Conservation (phyloP, 2,888 invertebrate genomes). For the Orchesella flavescens region DNA sequence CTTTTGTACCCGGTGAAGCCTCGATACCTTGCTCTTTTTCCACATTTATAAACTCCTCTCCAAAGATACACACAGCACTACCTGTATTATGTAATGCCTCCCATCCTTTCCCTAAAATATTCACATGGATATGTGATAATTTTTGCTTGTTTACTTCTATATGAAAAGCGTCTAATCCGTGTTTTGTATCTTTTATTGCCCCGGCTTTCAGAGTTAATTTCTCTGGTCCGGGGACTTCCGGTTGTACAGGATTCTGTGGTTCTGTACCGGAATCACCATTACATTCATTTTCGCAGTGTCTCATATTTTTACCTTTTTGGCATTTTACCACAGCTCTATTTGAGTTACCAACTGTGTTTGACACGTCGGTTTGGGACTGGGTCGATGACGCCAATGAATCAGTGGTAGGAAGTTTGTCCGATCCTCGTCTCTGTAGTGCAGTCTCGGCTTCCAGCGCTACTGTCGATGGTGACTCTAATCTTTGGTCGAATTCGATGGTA, state of each 20-base stretch:
- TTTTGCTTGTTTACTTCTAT: background rate
- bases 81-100: background rate
- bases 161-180: background rate
- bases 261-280: background rate
- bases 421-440: background rate
- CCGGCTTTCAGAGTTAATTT: background rate
- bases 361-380: constrained; percentile 1
- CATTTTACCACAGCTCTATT: background rate
- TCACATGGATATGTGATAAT: constrained; percentile 4
- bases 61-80: constrained; percentile 3
- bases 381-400: background rate
- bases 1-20: background rate
- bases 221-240: background rate
- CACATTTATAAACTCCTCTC: background rate
- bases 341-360: background rate
- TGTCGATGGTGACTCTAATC: constrained; percentile 6
- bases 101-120: constrained; percentile 8
- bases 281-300: background rate
- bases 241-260: background rate
- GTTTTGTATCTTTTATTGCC: background rate
- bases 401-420: constrained; percentile 3
- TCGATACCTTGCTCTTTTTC: background rate
- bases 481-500: constrained; percentile 25
- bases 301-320: background rate
- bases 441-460: constrained; percentile 29